These are phyloP conservation scores for Calameuta filiformis DNA, from an alignment of 2,888 invertebrate species.

Conservation along the genomic window DNA sequence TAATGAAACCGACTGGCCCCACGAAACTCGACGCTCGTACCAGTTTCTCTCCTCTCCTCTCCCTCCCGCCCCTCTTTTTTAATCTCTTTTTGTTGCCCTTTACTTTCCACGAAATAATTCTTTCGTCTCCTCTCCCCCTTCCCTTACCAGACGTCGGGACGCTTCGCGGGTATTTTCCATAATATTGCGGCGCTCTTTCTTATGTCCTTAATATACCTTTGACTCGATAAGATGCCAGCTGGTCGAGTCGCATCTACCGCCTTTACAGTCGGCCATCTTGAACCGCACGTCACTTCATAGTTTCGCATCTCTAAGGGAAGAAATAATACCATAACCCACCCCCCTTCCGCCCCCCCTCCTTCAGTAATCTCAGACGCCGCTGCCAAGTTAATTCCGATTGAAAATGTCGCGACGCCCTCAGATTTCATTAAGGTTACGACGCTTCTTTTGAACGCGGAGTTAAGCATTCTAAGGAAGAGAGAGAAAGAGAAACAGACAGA, in stretches of 20 bases:
- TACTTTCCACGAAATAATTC: not conserved
- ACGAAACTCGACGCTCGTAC: not conserved
- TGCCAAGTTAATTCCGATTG: not conserved
- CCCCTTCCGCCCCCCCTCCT: too few relatives aligned
- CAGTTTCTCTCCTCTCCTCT: not conserved
- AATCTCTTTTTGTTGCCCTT: not conserved
- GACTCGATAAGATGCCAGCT: constrained; percentile 10
- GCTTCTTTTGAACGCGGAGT: not conserved
- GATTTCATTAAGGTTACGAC: not conserved
- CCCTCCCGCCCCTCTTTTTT: not conserved
- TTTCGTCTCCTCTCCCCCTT: not conserved
- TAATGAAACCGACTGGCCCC: constrained; percentile 15
- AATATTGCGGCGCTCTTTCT: not conserved
- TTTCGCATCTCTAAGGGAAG: not conserved
- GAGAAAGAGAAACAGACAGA: not conserved
- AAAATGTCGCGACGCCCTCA: not conserved
- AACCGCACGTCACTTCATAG: not conserved
- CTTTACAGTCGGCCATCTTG: not conserved
- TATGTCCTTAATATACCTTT: constrained; percentile 13
- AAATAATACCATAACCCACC: not conserved
- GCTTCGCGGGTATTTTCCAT: not conserved
- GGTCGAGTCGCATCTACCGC: not conserved
- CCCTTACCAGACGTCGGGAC: not conserved
- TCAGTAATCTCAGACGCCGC: not conserved
- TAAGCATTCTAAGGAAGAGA: not conserved